Conservation (phyloP, 2,113 vertebrate species). For the Brachyhypopomus gauderio region DNA sequence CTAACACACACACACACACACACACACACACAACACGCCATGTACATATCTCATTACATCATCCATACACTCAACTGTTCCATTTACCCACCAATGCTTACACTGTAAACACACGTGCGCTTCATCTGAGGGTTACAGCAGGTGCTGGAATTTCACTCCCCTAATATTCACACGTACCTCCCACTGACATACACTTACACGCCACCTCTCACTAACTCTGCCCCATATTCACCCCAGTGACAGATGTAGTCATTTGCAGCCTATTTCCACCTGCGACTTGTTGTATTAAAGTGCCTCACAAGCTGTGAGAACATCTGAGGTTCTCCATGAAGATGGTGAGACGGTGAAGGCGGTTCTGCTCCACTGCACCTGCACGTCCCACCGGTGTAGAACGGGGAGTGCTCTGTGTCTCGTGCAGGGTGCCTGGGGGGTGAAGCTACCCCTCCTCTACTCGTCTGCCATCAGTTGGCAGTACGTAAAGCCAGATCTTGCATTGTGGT, state of each 20-base stretch:
- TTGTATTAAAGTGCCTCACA: background rate
- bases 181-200: background rate
- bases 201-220: background rate
- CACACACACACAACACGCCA: too few relatives aligned
- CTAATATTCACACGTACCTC: background rate
- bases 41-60: too few relatives aligned
- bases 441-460: too few relatives aligned
- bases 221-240: background rate
- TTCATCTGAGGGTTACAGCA: background rate
- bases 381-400: too few relatives aligned
- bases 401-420: too few relatives aligned
- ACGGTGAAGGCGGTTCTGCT: background rate
- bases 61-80: background rate
- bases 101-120: background rate
- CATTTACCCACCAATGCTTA: background rate
- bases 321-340: background rate
- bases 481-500: background rate
- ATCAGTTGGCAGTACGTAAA: background rate
- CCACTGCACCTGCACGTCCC: background rate
- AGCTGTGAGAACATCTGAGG: background rate
- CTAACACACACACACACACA: too few relatives aligned
- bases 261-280: background rate
- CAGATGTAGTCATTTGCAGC: too few relatives aligned
- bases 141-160: background rate
- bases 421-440: too few relatives aligned